phyloP scores from a whole-genome alignment of 1,140 invertebrate genomes.

The Atta texana region DNA sequence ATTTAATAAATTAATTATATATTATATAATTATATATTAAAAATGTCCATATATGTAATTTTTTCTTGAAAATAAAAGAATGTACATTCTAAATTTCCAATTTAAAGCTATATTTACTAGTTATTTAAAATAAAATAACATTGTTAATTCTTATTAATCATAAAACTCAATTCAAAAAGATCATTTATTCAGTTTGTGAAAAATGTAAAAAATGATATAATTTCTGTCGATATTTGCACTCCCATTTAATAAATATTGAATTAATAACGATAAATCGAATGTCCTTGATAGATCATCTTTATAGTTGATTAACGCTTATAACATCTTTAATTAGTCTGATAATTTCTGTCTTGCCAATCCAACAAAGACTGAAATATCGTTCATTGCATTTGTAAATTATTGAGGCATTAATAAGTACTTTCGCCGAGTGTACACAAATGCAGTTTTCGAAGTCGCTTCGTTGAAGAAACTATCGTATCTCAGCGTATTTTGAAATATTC shows the following conservation, averaged over 20 bases:
- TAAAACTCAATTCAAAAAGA: background rate
- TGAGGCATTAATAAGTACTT: background rate
- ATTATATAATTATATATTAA: background rate
- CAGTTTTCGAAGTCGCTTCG: background rate
- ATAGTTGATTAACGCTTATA: background rate
- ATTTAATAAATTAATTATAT: too few species aligned
- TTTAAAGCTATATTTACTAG: too few species aligned
- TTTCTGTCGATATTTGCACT: background rate
- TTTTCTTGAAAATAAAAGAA: too few species aligned
- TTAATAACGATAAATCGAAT: background rate
- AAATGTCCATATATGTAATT: too few species aligned
- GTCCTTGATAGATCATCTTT: background rate
- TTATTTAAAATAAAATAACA: background rate
- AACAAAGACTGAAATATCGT: background rate
- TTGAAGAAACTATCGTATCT: conserved; percentile 11
- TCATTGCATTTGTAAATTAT: background rate
- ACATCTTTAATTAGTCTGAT: conserved; percentile 1
- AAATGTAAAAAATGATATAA: conserved; percentile 4
- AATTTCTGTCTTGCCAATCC: background rate
- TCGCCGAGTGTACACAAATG: background rate
- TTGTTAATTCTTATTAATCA: conserved; percentile 1
- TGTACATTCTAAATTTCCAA: too few species aligned
- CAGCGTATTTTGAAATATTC: conserved; percentile 1
- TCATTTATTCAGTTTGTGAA: background rate
- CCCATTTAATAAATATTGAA: conserved; percentile 16